Conservation (phyloP, 2,113 vertebrate species). For the Ovis canadensis region DNA sequence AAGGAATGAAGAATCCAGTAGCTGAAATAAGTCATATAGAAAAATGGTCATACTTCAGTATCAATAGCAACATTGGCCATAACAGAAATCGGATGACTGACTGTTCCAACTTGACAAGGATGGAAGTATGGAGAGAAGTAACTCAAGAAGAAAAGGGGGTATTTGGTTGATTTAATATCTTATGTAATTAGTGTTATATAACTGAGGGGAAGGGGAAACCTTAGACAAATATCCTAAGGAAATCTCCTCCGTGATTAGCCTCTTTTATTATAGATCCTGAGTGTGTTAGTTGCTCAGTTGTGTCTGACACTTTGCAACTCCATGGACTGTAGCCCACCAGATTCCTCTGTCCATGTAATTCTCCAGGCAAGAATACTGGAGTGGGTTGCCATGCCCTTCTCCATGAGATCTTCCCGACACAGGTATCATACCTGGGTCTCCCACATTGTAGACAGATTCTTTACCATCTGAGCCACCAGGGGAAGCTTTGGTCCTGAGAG, state of each 20-base stretch:
- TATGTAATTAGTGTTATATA: neutral
- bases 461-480: neutral
- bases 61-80: neutral
- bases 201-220: neutral
- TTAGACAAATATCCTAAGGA: neutral
- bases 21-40: neutral
- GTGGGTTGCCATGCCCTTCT: neutral
- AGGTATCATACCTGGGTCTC: neutral
- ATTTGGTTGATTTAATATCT: neutral
- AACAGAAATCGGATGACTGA: neutral
- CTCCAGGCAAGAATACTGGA: neutral
- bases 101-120: neutral
- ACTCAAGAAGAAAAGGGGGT: neutral
- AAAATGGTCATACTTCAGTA: neutral
- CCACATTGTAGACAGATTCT: neutral
- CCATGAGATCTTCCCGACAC: neutral
- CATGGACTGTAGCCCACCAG: neutral
- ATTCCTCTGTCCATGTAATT: neutral
- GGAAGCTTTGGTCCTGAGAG: neutral
- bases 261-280: neutral
- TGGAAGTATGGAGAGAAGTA: neutral
- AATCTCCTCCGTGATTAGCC: neutral
- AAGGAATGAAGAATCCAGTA: neutral
- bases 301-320: neutral
- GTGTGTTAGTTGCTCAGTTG: neutral